Conservation (phyloP, 2,113 vertebrate species). For the Etheostoma spectabile region DNA sequence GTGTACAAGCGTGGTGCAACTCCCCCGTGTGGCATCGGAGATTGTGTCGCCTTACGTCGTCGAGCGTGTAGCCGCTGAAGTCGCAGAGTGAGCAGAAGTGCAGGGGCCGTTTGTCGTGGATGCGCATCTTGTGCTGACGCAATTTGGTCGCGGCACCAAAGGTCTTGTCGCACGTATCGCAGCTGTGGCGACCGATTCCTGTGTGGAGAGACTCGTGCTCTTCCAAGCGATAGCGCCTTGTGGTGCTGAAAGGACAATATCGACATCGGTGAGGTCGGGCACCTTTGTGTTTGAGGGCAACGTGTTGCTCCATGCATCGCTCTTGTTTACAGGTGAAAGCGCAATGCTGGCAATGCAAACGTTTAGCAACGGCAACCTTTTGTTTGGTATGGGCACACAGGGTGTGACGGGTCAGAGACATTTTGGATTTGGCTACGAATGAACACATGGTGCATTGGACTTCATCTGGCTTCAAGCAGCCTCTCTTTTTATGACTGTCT, state of each 20-base stretch:
- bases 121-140: conserved; percentile 89
- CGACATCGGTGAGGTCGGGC: conserved; percentile 86
- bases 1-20: conserved; percentile 83
- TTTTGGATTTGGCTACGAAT: conserved; percentile 82
- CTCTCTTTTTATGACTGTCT: conserved; percentile 86
- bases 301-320: conserved; percentile 88
- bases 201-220: conserved; percentile 95
- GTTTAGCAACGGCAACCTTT: background rate
- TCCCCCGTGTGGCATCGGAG: conserved; percentile 91
- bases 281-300: conserved; percentile 89
- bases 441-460: conserved; percentile 86
- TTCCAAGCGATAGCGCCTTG: conserved; percentile 90
- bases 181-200: conserved; percentile 89
- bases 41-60: conserved; percentile 91
- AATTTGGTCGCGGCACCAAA: conserved; percentile 94
- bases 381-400: conserved; percentile 76
- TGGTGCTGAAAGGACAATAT: conserved; percentile 92
- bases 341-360: conserved; percentile 81
- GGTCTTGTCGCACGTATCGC: conserved; percentile 87
- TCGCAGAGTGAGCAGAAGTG: conserved; percentile 93
- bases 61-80: conserved; percentile 90
- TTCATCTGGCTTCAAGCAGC: conserved; percentile 84
- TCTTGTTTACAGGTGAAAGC: conserved; percentile 90
- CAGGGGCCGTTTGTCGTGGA: conserved; percentile 91
- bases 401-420: conserved; percentile 84